Base-by-base conservation (phyloP, 2,888 invertebrate species). In the Platycnemis pennipes region DNA sequence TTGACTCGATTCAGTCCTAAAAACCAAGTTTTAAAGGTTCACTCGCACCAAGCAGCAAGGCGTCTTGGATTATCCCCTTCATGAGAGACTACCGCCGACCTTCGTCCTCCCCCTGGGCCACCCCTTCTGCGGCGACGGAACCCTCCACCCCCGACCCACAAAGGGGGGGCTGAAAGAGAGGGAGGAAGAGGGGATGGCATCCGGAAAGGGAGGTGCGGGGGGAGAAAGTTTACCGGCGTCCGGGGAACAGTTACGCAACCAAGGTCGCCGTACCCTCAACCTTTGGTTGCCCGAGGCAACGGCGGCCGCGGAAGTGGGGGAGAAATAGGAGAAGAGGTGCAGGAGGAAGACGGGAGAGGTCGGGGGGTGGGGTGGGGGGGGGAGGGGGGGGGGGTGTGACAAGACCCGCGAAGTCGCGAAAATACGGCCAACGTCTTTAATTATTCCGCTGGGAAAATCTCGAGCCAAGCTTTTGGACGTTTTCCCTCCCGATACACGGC, bases 231-330 rank as follows among this genome's bases (percentile, higher is more conserved):
- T 26, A 37, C 13, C 31, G 77, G 31, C 77, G 77, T 37, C 77
- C 31, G 77, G 77, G 63, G 42, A 63, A 69, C 91, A 91, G 91
- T 91, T 91, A 91, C 63, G 91, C 91, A 69, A 91, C 91, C 91
- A 91, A 91, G 91, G 91, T 91, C 91, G 91, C 91, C 91, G 42
- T 63, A 63, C 91, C 91, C 91, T 77, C 69, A 77, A 77, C 69
- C 69, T 77, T 31, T 77, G 8, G 69, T 77, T 37, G 77, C 77
- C 77, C 77, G 37, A 77, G 77, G 77, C 77, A 37, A 77, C 77
- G 77, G 37, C 31, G n/a, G 11, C 3, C 13, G n/a, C 26, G 37
- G 77, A 7, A 7, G 26, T 22, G n/a, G n/a, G 63, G n/a, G 5
- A 26, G 26, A 22, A 8, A n/a, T 3, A 26, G 63, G n/a, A 5